Base-by-base conservation (phyloP, 2,797 vertebrate species). In the Natrix natrix region DNA sequence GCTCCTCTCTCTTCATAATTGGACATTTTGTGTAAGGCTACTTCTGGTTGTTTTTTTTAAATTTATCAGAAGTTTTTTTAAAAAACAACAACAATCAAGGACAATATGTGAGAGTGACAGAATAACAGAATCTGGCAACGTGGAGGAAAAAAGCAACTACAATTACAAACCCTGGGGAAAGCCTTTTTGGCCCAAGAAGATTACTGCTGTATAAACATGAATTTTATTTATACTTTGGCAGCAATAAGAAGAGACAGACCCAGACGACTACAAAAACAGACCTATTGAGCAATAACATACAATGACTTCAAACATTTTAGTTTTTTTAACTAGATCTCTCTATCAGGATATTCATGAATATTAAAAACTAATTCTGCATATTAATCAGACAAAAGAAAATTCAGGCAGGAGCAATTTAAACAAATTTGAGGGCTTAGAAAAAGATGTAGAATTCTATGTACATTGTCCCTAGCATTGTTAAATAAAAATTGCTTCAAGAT, bases 161-260 rank as follows among this genome's bases (percentile, higher is more conserved):
- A 43, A 0, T 61, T 32, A 55, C 4, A 86, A 86, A 63, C 32
- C 69, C 69, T 61, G 78, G 17, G 78, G 59, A 92, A 92, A 92
- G 52, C 52, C 61, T 86, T 90, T 90, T 86, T 90, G 92, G 92
- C 88, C 87, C 59, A 28, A 28, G 48, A 14, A 43, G 24, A 24
- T 88, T 28, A 74, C 63, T 92, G 37, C 88, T 87, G 48, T 63
- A 7, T 90, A 90, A 86, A 92, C 92, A 90, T 28, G 32, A 61
- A 83, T 26, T 90, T 86, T n/a, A 61, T 86, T 89, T 90, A 37
- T 86, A 63, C 0, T 37, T 90, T 90, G 92, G n/a, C 52, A 52
- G 43, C 32, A 59, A 13, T 14, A 12, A 88, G 87, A 88, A 20
- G 6, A 69, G 28, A 87, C 28, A n/a, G 26, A 54, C 89, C 52